Percentiles rank a stretch among this genome's conserved stretches.
Conservation (phyloP, 2,888 invertebrate genomes). For the Pachydiplax longipennis region DNA sequence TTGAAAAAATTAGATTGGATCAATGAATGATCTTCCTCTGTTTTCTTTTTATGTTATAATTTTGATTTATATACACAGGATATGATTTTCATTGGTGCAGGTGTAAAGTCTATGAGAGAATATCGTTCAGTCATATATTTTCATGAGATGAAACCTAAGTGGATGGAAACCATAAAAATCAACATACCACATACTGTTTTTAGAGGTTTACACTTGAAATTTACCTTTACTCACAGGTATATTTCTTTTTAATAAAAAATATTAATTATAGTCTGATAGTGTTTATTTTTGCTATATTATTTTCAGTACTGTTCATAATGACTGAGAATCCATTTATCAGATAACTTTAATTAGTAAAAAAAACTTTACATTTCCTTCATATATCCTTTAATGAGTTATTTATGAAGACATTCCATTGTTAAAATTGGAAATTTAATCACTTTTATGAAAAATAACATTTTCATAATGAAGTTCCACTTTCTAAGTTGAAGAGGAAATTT, state of each 20-base stretch:
- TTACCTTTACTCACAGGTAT: slow-evolving; percentile 82
- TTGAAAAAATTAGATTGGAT: slow-evolving; percentile 46
- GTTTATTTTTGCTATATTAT: no score
- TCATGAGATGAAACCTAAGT: slow-evolving; percentile 93
- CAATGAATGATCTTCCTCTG: slow-evolving; percentile 46
- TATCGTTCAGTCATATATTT: slow-evolving; percentile 93
- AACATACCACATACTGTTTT: slow-evolving; percentile 87
- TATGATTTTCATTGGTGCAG: slow-evolving; percentile 85
- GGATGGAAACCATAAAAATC: slow-evolving; percentile 95
- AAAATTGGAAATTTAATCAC: background rate
- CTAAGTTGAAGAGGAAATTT: background rate
- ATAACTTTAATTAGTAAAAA: no score
- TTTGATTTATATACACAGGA: slow-evolving; percentile 63
- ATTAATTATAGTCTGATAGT: no score
- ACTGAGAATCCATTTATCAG: no score
- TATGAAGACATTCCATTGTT: background rate
- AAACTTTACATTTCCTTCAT: no score
- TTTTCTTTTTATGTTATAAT: background rate
- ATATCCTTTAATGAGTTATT: background rate
- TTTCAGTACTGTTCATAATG: no score
- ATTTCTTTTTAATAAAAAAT: no score
- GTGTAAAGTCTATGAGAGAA: slow-evolving; percentile 72
- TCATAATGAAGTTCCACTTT: background rate
- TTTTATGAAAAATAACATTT: background rate
- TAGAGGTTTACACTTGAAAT: slow-evolving; percentile 85